Conservation (phyloP, 2,888 invertebrate species). For the Athrips mouffetella region DNA sequence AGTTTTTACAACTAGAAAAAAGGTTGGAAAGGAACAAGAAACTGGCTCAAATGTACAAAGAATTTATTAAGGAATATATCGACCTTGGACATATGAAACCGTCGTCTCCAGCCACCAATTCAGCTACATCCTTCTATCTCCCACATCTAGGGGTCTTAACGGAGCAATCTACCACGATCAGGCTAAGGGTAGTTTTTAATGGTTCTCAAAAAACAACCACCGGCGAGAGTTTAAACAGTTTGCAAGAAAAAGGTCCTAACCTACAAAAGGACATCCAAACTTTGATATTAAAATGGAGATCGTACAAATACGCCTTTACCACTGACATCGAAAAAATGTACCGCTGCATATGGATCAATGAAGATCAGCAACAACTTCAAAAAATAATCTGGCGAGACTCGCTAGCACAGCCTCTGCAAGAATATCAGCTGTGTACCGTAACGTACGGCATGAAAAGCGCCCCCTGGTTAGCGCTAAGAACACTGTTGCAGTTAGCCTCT, state of each 20-base stretch:
- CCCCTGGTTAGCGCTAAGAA: neutral
- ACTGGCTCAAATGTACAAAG: neutral
- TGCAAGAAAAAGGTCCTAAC: too few species aligned
- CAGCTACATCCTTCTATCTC: constrained; percentile 4
- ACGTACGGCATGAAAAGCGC: too few species aligned
- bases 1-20: neutral
- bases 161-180: constrained; percentile 12
- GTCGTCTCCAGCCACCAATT: neutral
- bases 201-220: constrained; percentile 7
- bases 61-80: constrained; percentile 1
- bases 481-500: neutral
- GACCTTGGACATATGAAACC: constrained; percentile 1
- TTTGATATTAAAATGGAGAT: constrained; percentile 9
- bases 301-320: constrained; percentile 6
- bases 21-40: neutral
- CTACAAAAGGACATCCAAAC: constrained; percentile 13
- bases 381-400: constrained; percentile 10
- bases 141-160: constrained; percentile 19
- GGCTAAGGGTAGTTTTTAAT: constrained; percentile 18
- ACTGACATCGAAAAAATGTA: constrained; percentile 14
- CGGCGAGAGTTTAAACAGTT: constrained; percentile 15
- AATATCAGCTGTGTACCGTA: neutral
- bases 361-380: constrained; percentile 5
- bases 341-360: neutral
- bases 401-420: too few species aligned